A percentile compares a stretch with the other conserved stretches of the same genome.
phyloP scores from a whole-genome alignment of 2,113 vertebrate genomes.

The Saguinus midas region DNA sequence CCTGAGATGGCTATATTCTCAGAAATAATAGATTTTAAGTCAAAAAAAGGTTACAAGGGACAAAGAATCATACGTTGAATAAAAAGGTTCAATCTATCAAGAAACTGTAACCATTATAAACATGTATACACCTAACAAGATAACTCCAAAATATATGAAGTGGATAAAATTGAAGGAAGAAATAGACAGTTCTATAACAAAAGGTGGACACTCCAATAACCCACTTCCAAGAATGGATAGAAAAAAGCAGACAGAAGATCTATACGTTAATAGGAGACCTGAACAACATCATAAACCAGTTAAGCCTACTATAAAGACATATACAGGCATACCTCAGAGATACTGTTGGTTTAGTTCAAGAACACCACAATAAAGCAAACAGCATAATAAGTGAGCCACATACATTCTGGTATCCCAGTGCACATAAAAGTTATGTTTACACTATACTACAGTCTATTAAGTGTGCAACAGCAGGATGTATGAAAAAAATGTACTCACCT shows the following conservation, averaged over 20 bases:
- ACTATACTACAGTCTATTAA: neutral
- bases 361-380: neutral
- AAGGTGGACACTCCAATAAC: neutral
- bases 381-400: neutral
- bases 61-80: neutral
- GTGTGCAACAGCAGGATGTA: neutral
- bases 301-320: neutral
- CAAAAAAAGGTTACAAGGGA: neutral
- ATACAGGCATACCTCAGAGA: neutral
- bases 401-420: neutral
- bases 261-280: neutral
- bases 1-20: neutral
- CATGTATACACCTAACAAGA: neutral
- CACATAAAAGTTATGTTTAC: neutral
- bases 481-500: neutral
- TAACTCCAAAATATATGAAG: neutral
- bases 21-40: constrained; percentile 10
- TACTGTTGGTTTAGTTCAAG: neutral
- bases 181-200: neutral
- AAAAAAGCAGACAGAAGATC: neutral
- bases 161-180: neutral
- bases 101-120: neutral
- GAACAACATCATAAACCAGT: neutral
- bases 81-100: neutral
- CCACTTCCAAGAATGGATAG: neutral